Percentiles rank a stretch among this genome's conserved stretches.
Evolutionary conservation across 2,888 invertebrate genomes (phyloP).

Genomic region (Caradrina kadenii): DNA sequence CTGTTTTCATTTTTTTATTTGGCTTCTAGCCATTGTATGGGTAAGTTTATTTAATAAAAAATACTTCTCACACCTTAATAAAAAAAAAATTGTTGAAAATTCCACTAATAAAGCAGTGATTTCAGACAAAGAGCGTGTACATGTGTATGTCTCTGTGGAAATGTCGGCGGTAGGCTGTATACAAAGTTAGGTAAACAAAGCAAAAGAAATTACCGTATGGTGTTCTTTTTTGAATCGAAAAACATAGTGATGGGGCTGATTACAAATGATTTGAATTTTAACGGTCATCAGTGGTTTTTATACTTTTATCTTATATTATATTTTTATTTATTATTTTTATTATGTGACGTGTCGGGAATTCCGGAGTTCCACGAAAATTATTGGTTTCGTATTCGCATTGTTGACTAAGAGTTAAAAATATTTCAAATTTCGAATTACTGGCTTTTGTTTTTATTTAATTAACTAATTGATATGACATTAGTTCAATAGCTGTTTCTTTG

Average conservation of each 20-base stretch:
- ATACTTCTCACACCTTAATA: constrained; percentile 19
- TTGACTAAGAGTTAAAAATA: not conserved
- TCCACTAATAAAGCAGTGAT: constrained; percentile 9
- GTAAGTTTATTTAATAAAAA: constrained; percentile 78
- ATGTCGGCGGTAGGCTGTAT: constrained; percentile 46
- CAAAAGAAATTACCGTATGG: constrained; percentile 48
- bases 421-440: not conserved
- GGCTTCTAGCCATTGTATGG: constrained; percentile 91
- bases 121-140: constrained; percentile 57
- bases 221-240: constrained; percentile 42
- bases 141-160: constrained; percentile 45
- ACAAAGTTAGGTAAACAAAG: constrained; percentile 62
- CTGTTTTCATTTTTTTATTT: constrained; percentile 90
- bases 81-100: constrained; percentile 25
- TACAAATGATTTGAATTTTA: not conserved
- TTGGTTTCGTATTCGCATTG: not conserved
- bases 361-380: not conserved
- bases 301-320: too few species aligned
- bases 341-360: constrained; percentile 9
- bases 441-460: not conserved
- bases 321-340: not conserved
- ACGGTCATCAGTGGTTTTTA: not conserved
- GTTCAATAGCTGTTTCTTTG: not conserved
- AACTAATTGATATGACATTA: not conserved
- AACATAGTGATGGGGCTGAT: not conserved